A percentile compares a stretch with the other conserved stretches of the same genome.
These are phyloP conservation scores for Pseudocheirus occidentalis DNA, from an alignment of 2,797 vertebrate species.

Conservation along the genomic window DNA sequence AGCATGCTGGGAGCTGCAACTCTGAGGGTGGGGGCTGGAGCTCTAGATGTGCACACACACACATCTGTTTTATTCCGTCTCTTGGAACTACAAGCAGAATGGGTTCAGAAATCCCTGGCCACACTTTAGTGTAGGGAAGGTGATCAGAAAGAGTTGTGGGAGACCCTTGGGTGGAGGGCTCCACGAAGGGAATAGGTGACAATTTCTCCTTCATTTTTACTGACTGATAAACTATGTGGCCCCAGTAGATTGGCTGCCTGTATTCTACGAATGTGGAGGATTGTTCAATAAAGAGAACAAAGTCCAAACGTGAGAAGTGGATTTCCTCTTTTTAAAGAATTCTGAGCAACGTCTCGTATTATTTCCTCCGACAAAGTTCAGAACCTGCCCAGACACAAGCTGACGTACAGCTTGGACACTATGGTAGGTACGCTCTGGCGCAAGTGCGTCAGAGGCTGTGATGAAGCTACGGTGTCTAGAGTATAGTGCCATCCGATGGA, in stretches of 20 bases:
- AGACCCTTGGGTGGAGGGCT: neutral
- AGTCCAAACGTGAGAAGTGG: neutral
- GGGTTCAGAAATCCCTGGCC: neutral
- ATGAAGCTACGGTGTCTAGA: neutral
- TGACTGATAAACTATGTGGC: neutral
- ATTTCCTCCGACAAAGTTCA: neutral
- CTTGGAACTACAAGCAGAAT: neutral
- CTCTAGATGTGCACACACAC: neutral
- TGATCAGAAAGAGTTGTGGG: neutral
- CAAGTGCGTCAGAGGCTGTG: neutral
- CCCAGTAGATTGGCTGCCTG: neutral
- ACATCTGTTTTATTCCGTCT: neutral
- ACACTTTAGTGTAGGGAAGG: neutral
- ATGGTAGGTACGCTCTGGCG: neutral
- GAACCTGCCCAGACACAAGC: neutral
- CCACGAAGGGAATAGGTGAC: neutral
- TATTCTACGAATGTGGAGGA: neutral
- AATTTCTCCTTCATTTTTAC: neutral
- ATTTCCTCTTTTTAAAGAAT: neutral
- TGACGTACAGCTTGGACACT: neutral
- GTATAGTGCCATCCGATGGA: neutral
- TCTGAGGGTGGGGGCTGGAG: neutral
- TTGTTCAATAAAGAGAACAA: neutral
- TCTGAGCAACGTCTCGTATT: neutral
- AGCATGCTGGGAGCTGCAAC: neutral